Percentiles rank a stretch among this genome's conserved stretches.
Evolutionary conservation across 2,888 invertebrate genomes (phyloP).

Genomic region (Xylota segnis): DNA sequence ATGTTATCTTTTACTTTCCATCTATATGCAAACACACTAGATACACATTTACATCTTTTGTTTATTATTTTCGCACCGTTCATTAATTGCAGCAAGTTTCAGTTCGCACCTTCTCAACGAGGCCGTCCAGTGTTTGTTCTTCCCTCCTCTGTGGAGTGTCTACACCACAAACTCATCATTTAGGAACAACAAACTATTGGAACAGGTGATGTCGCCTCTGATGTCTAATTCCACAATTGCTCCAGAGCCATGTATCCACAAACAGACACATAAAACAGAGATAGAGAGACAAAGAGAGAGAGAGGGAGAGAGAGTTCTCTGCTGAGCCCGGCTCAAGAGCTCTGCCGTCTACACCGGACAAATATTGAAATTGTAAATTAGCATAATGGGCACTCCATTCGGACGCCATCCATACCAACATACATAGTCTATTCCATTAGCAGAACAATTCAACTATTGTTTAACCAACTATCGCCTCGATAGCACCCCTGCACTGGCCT

Average conservation of each 20-base stretch:
- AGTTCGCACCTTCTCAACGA: conserved; percentile 25
- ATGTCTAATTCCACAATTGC: conserved; percentile 3
- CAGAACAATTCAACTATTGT: conserved; percentile 63
- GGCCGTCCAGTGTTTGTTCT: neutral
- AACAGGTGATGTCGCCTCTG: conserved; percentile 16
- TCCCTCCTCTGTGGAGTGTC: neutral
- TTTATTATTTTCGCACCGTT: neutral
- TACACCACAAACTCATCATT: neutral
- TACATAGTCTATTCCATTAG: conserved; percentile 64
- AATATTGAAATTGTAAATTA: conserved; percentile 72
- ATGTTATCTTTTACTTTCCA: neutral
- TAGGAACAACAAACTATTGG: conserved; percentile 23
- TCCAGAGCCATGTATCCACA: neutral
- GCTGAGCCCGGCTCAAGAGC: conserved; percentile 1
- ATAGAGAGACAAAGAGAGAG: too few species aligned
- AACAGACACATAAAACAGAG: too few species aligned
- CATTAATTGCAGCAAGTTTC: neutral
- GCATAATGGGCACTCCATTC: conserved; percentile 65
- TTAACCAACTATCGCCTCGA: conserved; percentile 49
- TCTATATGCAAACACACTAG: neutral
- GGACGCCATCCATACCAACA: conserved; percentile 62
- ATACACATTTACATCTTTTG: neutral
- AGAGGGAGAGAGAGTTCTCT: conserved; percentile 8
- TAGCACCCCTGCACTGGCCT: neutral
- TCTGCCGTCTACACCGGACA: conserved; percentile 31